A percentile compares a stretch with the other conserved stretches of the same genome.
phyloP scores from a whole-genome alignment of 2,888 invertebrate genomes.

The Athalia circularis region DNA sequence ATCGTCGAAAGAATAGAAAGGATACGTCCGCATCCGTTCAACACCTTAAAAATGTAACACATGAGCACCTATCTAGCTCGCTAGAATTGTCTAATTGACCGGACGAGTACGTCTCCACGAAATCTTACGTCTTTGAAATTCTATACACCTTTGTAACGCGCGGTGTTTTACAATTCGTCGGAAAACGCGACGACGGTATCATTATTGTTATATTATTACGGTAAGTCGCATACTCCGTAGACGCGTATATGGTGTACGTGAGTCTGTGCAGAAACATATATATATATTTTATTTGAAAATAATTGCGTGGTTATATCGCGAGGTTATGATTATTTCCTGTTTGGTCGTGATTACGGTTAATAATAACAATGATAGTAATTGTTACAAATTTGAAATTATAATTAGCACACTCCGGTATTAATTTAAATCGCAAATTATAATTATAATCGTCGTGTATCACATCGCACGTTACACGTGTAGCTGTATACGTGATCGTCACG shows the following conservation, averaged over 20 bases:
- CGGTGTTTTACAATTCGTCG: too few species aligned
- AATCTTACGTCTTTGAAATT: too few species aligned
- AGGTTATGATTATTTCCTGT: conserved; percentile 68
- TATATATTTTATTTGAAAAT: conserved; percentile 72
- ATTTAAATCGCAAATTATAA: conserved; percentile 64
- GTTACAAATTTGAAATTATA: conserved; percentile 73
- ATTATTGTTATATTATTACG: background rate
- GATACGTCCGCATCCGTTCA: background rate
- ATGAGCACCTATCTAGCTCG: background rate
- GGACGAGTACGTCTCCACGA: conserved; percentile 6
- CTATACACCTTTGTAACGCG: too few species aligned
- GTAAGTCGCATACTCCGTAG: background rate
- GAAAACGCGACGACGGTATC: conserved; percentile 1
- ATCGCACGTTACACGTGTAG: conserved; percentile 21
- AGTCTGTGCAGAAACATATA: background rate
- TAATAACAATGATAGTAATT: conserved; percentile 54
- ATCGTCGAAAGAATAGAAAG: background rate
- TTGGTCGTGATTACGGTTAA: conserved; percentile 70
- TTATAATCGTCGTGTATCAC: too few species aligned
- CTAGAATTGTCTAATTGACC: conserved; percentile 43
- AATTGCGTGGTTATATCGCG: conserved; percentile 63
- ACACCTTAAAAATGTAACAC: background rate
- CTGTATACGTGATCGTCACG: conserved; percentile 21
- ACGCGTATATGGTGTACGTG: background rate
- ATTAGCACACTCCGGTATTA: conserved; percentile 57